phyloP scores from a whole-genome alignment of 2,797 vertebrate genomes.

The Chloroceryle amazona region DNA sequence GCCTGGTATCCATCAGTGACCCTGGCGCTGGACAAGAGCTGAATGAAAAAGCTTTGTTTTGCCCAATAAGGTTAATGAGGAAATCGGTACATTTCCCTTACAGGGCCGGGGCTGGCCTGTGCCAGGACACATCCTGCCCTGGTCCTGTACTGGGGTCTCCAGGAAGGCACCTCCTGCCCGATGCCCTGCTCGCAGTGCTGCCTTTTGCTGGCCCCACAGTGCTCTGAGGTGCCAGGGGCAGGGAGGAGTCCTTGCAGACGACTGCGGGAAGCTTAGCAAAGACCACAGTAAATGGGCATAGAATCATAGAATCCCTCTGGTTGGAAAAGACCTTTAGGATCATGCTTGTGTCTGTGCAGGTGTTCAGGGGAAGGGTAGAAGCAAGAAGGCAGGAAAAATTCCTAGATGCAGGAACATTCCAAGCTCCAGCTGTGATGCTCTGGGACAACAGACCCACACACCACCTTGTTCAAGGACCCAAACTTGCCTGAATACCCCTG shows the following conservation, averaged over 20 bases:
- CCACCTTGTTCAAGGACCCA: rapidly evolving
- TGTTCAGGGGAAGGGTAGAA: neutral
- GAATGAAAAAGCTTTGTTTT: constrained; percentile 57
- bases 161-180: neutral
- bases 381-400: neutral
- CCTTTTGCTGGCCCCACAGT: rapidly evolving
- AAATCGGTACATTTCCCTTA: constrained; percentile 56
- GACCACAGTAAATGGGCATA: rapidly evolving
- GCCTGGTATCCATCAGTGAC: constrained; percentile 48
- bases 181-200: neutral
- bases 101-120: neutral
- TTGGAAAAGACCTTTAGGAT: neutral
- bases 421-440: neutral
- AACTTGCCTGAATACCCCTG: neutral
- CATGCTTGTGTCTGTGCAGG: neutral
- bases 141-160: rapidly evolving
- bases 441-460: rapidly evolving
- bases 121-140: neutral
- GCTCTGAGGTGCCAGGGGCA: neutral
- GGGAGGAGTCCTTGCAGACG: neutral
- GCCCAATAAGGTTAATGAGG: constrained; percentile 66
- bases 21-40: constrained; percentile 17
- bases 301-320: neutral
- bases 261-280: neutral
- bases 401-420: neutral